phyloP scores from a whole-genome alignment of 2,113 vertebrate genomes.

The Edolisoma coerulescens region DNA sequence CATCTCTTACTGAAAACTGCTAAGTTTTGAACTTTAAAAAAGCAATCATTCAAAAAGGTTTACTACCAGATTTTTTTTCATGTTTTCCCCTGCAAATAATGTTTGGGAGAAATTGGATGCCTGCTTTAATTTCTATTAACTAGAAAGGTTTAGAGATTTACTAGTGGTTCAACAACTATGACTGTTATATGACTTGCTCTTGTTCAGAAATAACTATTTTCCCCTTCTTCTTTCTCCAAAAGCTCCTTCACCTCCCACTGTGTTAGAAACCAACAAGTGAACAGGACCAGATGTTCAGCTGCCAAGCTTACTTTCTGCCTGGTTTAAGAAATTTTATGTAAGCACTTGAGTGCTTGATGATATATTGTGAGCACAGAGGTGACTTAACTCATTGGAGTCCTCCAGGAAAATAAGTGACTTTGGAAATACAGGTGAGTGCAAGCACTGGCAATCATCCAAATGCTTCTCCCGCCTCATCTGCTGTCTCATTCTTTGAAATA shows the following conservation, averaged over 20 bases:
- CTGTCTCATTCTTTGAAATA: slow-evolving; percentile 31
- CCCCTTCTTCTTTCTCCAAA: neutral
- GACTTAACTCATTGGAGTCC: neutral
- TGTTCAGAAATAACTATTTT: neutral
- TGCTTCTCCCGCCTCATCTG: neutral
- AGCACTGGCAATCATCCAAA: neutral
- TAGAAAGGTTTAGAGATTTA: neutral
- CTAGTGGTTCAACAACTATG: neutral
- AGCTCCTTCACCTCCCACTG: neutral
- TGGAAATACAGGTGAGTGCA: neutral
- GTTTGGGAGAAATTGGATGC: neutral
- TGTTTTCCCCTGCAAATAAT: neutral
- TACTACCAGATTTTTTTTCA: neutral
- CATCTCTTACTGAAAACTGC: neutral
- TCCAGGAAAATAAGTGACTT: neutral
- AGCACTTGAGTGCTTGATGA: neutral
- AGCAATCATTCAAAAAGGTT: neutral
- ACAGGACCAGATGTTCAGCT: slow-evolving; percentile 28
- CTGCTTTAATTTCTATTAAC: neutral
- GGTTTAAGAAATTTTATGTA: slow-evolving; percentile 13
- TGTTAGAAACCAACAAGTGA: neutral
- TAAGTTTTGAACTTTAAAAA: neutral
- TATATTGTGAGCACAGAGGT: neutral
- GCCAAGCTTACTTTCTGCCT: neutral
- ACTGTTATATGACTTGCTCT: neutral